phyloP scores from a whole-genome alignment of 2,888 invertebrate species.

The Monopis laevigella region DNA sequence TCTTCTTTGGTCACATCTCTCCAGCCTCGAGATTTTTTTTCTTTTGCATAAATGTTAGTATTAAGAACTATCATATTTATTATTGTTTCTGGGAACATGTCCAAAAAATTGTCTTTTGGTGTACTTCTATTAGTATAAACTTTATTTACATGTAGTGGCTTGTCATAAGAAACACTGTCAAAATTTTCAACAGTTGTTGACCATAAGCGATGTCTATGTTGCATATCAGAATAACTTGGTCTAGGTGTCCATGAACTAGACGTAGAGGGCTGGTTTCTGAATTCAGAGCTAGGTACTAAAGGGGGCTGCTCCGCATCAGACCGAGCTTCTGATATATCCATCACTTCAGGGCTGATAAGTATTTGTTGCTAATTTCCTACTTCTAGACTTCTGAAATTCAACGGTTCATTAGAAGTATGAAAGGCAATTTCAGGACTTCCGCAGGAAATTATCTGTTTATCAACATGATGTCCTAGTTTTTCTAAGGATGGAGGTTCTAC shows the following conservation, averaged over 20 bases:
- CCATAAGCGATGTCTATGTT: slow-evolving; percentile 1
- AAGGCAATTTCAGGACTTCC: not conserved
- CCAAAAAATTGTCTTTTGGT: not conserved
- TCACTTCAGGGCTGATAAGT: no score
- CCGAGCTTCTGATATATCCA: no score
- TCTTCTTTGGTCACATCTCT: slow-evolving; percentile 2
- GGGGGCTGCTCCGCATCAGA: not conserved
- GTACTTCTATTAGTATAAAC: slow-evolving; percentile 2
- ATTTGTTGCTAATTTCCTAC: no score
- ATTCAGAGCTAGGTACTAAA: slow-evolving; percentile 5
- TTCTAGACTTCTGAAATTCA: not conserved
- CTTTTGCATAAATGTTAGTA: slow-evolving; percentile 9
- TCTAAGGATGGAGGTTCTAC: no score
- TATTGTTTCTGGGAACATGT: slow-evolving; percentile 5
- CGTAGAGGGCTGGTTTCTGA: not conserved
- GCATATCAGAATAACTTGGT: slow-evolving; percentile 9
- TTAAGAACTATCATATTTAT: slow-evolving; percentile 8
- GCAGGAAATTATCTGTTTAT: no score
- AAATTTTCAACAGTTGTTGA: slow-evolving; percentile 1
- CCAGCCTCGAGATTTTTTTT: slow-evolving; percentile 4
- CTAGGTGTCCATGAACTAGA: slow-evolving; percentile 1
- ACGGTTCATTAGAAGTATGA: not conserved
- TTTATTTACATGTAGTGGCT: not conserved
- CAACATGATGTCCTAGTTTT: no score
- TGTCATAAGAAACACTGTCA: slow-evolving; percentile 2